phyloP scores from a whole-genome alignment of 2,888 invertebrate genomes.

The Rotaria sp. region DNA sequence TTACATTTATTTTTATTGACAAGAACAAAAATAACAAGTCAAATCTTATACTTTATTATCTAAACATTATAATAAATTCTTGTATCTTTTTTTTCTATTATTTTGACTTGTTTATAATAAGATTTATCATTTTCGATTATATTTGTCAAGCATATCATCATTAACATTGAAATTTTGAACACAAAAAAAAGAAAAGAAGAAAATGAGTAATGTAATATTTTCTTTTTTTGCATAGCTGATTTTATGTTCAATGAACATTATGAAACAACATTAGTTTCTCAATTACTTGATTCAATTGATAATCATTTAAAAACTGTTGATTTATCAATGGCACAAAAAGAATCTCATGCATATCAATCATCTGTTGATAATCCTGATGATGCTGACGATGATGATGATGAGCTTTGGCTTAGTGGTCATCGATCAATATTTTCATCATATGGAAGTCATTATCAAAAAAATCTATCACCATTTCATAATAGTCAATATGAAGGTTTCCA shows the following conservation, averaged over 20 bases:
- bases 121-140: background rate
- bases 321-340: background rate
- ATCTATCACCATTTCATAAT: background rate
- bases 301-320: background rate
- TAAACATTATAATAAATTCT: background rate
- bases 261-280: background rate
- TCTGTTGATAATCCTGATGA: background rate
- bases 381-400: background rate
- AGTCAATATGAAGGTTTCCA: constrained; percentile 12
- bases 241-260: background rate
- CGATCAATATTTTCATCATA: constrained; percentile 22
- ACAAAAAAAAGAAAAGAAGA: background rate
- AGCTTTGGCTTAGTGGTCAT: background rate
- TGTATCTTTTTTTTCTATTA: background rate
- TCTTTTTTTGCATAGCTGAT: background rate
- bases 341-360: background rate
- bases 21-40: background rate
- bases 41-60: background rate
- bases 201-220: background rate
- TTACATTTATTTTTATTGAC: background rate
- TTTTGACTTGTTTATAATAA: background rate
- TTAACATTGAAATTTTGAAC: too few species aligned
- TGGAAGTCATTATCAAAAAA: background rate
- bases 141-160: background rate
- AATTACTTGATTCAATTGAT: constrained; percentile 17